Evolutionary conservation across 2,888 invertebrate species (phyloP).

Genomic region (Tachystola acroxantha): DNA sequence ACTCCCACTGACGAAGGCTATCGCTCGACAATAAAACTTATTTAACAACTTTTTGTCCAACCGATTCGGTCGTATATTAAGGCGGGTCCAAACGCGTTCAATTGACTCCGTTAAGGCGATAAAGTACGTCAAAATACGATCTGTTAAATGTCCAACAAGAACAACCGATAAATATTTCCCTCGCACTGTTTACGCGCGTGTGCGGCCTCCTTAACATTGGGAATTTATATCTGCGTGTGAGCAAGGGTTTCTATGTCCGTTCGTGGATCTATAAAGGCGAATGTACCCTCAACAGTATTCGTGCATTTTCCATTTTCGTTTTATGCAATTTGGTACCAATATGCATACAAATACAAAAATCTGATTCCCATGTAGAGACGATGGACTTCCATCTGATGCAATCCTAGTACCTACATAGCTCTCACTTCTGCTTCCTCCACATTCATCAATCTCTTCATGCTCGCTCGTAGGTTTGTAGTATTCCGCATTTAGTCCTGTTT

Average conservation of each 20-base stretch:
- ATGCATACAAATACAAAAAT: no score
- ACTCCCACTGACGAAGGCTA: not conserved
- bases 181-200: conserved; percentile 5
- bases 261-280: not conserved
- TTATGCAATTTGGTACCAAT: no score
- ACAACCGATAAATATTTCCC: conserved; percentile 40
- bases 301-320: no score
- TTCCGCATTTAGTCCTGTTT: no score
- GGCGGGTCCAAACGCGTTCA: conserved; percentile 12
- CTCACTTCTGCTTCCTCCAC: no score
- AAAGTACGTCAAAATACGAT: conserved; percentile 57
- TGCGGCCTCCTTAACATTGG: conserved; percentile 5
- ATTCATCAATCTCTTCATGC: no score
- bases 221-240: conserved; percentile 7
- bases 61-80: conserved; percentile 19
- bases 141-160: conserved; percentile 49
- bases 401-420: no score
- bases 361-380: no score
- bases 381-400: no score
- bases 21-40: conserved; percentile 15
- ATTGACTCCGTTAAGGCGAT: conserved; percentile 35
- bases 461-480: no score
- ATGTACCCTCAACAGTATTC: no score
- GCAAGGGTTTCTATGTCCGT: conserved; percentile 1
- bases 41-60: conserved; percentile 1